A percentile compares a stretch with the other conserved stretches of the same genome.
Evolutionary conservation across 2,888 invertebrate species (phyloP).

Genomic region (Siphlonurus alternatus): DNA sequence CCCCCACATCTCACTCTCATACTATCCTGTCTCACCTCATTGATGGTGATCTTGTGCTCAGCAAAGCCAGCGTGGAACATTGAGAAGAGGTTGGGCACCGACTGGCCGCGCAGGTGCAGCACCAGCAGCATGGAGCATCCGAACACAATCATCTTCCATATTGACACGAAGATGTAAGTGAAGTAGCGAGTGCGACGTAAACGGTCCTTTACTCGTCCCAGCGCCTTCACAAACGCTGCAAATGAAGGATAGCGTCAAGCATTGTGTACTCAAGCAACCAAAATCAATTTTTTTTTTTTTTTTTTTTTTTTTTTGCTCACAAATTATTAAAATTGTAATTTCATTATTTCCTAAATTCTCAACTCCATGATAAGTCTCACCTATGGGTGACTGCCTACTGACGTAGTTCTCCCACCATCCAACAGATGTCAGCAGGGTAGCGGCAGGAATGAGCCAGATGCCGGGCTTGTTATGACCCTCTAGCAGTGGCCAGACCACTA

Average conservation of each 20-base stretch:
- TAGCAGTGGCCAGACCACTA: constrained; percentile 49
- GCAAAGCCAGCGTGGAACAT: constrained; percentile 16
- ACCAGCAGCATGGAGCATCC: constrained; percentile 43
- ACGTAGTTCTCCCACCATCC: constrained; percentile 80
- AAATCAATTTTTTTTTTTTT: background rate
- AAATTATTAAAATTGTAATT: too few relatives aligned
- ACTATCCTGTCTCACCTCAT: too few relatives aligned
- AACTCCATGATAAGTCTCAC: constrained; percentile 5
- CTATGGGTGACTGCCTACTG: constrained; percentile 19
- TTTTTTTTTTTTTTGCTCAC: too few relatives aligned
- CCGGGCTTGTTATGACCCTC: constrained; percentile 25
- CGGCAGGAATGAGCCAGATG: constrained; percentile 43
- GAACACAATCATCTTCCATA: constrained; percentile 64
- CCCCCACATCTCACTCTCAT: too few relatives aligned
- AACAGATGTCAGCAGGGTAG: constrained; percentile 48
- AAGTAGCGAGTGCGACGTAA: constrained; percentile 48
- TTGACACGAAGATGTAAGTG: constrained; percentile 50
- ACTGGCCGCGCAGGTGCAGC: constrained; percentile 24
- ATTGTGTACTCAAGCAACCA: background rate
- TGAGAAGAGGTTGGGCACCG: constrained; percentile 19
- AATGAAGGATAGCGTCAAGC: constrained; percentile 12
- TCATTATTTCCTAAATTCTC: background rate
- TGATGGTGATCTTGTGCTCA: constrained; percentile 19
- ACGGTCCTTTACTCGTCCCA: constrained; percentile 32
- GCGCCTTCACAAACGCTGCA: constrained; percentile 25